These are phyloP conservation scores for Dendrocincla fuliginosa DNA, from an alignment of 2,797 vertebrate genomes.

Conservation along the genomic window DNA sequence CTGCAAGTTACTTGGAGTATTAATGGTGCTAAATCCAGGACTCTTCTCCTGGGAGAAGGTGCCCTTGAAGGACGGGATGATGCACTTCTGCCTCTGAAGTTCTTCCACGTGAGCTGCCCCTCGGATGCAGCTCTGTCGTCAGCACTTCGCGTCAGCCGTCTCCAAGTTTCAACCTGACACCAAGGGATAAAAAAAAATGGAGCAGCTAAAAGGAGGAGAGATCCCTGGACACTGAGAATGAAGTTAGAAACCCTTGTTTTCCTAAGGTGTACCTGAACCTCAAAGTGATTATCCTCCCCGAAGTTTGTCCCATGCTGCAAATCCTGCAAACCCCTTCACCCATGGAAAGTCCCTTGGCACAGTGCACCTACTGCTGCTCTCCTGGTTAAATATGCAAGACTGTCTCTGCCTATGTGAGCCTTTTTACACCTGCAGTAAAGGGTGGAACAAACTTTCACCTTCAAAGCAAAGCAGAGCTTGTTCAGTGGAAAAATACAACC, in stretches of 20 bases:
- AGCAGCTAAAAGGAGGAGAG: constrained; percentile 30
- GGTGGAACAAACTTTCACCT: constrained; percentile 66
- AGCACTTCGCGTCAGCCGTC: not conserved
- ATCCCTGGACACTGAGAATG: not conserved
- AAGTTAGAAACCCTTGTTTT: not conserved
- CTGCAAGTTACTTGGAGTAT: not conserved
- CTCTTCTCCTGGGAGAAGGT: constrained; percentile 22
- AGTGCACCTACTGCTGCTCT: not conserved
- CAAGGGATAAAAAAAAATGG: not conserved
- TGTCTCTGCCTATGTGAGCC: not conserved
- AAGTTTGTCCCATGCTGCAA: not conserved
- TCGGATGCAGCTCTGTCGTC: constrained; percentile 36
- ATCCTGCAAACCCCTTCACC: constrained; percentile 2
- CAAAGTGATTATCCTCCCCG: not conserved
- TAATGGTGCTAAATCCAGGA: not conserved
- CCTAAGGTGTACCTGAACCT: not conserved
- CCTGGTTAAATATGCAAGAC: not conserved
- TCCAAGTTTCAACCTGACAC: not conserved
- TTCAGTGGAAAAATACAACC: constrained; percentile 79
- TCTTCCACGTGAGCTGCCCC: not conserved
- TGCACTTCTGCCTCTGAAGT: not conserved
- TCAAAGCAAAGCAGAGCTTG: constrained; percentile 49
- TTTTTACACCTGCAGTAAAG: constrained; percentile 40
- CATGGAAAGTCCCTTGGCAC: not conserved
- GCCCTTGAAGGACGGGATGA: constrained; percentile 31